Base-by-base conservation (phyloP, 2,888 invertebrate genomes). In the Blera fallax region DNA sequence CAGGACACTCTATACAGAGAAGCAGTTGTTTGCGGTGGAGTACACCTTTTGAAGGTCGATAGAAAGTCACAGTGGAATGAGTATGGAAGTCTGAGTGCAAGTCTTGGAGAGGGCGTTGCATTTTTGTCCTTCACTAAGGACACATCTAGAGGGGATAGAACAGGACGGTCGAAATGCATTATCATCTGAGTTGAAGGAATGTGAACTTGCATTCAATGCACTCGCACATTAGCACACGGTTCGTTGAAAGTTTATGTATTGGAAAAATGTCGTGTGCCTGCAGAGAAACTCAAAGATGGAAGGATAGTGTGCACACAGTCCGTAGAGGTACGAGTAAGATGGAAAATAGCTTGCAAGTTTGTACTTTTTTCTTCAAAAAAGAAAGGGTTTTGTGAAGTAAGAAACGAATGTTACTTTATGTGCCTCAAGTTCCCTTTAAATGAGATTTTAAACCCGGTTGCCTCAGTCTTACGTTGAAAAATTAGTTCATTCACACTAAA, bases 71-170 rank as follows among this genome's bases (percentile, higher is more conserved):
- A 3, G 45, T 16, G 18, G 45, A 14, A 43, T 8, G 27, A 43
- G 48, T 69, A 27, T 60, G 18, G 50, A 40, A 34, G 62, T 50
- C 52, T 43, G 65, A 81, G 72, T 85, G 84, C 79, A 84, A n/a
- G 48, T 14, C 37, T 54, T 24, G 24, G 18, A 43, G 56, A 70
- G 70, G 60, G 70, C 72, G 62, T 77, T 85, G 85, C 81, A 85
- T 70, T 85, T 29, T 85, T 81, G 85, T 50, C 85, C 85, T 85
- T 77, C 60, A 48, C 65, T 27, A 67, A 85, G 85, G 85, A 77
- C 72, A 24, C 45, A 45, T 1, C 32, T 7, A 16, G 32, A 16
- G 5, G 40, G 52, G 32, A 8, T 40, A 62, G 27, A 7, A 5
- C 6, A 16, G 37, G 45, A 7, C 32, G 34, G 40, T 85, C 72